Base-by-base conservation (phyloP, 2,113 vertebrate species). In the Aythya baeri region DNA sequence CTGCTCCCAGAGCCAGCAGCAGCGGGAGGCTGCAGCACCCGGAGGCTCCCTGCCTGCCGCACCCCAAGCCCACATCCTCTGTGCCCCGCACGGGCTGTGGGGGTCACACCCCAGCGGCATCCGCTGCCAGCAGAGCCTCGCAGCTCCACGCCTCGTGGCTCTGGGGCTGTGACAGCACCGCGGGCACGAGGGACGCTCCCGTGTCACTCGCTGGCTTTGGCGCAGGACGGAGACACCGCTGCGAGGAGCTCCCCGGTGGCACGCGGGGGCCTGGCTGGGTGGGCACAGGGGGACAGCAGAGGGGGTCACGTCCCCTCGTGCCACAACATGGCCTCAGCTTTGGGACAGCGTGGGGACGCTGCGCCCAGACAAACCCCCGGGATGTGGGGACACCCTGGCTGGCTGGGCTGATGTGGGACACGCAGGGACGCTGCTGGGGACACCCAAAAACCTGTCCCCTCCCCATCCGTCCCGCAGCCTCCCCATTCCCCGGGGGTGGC, bases 1-100 rank as follows among this genome's bases (percentile, higher is more conserved):
- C 54, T 0, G 4, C 46, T 81, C 16, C 11, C 1, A 0, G 36
- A 21, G 8, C 3, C 15, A 1, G 18, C 2, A 1, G 22, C 43
- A 12, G 68, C 13, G 13, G 50, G 27, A 13, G 27, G 29, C 55
- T 58, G 55, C 55, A 58, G 55, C 52, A 13, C 52, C 52, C 22
- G 3, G 50, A 26, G 50, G 50, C 55, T 57, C 55, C 55, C 29
- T 1, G 2, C 76, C 14, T 36, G 17, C 0, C 0, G 14, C 31
- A 20, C 36, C 34, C 23, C 0, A 2, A 17, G 22, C 62, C 50
- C 89, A 38, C 71, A 63, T 79, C 55, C 81, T 41, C 83, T 14
- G 70, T 2, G 54, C 8, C 36, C 29, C 0, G 3, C 1, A 1
- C 27, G 11, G 13, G 1, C 0, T 1, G 46, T 1, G 0, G 25